Evolutionary conservation across 2,797 vertebrate species (phyloP).

Genomic region (Morelia viridis): DNA sequence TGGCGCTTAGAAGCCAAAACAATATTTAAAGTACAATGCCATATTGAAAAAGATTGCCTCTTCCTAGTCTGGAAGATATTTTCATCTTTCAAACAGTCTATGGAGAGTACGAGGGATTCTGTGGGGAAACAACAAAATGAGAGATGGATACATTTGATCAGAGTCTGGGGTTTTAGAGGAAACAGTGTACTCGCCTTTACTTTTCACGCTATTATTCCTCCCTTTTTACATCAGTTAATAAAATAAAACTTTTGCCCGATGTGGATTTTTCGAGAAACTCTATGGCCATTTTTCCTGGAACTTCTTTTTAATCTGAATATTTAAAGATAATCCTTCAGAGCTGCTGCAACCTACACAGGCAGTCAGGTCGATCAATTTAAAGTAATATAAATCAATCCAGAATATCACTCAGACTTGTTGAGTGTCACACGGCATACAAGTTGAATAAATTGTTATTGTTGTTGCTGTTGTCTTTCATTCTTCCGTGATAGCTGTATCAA

Average conservation of each 20-base stretch:
- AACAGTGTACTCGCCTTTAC: not conserved
- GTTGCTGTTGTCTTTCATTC: not conserved
- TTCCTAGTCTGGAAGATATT: not conserved
- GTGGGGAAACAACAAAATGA: not conserved
- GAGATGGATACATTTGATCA: not conserved
- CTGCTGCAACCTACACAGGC: not conserved
- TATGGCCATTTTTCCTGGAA: not conserved
- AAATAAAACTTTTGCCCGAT: not conserved
- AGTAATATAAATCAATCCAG: not conserved
- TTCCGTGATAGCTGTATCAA: not conserved
- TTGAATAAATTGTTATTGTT: not conserved
- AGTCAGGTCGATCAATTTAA: not conserved
- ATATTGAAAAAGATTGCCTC: not conserved
- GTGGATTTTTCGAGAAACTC: not conserved
- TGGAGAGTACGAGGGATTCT: not conserved
- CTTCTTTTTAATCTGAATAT: not conserved
- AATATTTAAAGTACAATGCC: not conserved
- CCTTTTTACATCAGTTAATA: not conserved
- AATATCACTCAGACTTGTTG: not conserved
- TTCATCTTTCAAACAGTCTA: not conserved
- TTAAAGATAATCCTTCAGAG: not conserved
- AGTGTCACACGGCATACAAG: not conserved
- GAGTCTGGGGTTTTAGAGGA: not conserved
- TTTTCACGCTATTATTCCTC: not conserved
- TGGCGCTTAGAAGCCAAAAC: not conserved